phyloP scores from a whole-genome alignment of 2,797 vertebrate genomes.

The Okamejei kenojei region DNA sequence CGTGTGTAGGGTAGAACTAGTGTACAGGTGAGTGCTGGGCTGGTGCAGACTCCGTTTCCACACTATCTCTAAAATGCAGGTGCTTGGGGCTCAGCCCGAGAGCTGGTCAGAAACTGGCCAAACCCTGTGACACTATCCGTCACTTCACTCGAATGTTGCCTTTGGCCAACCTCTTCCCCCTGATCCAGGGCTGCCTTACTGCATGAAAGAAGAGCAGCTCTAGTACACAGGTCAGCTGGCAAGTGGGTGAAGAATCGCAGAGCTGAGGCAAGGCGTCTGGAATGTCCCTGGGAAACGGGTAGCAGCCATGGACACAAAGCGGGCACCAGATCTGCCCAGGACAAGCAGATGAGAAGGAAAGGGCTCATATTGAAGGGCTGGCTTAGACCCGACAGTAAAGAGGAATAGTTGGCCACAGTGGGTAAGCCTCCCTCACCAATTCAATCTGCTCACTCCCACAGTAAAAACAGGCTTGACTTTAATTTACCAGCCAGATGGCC shows the following conservation, averaged over 20 bases:
- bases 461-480: no score
- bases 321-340: neutral
- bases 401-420: neutral
- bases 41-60: no score
- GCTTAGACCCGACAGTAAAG: neutral
- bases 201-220: neutral
- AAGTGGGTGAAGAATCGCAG: neutral
- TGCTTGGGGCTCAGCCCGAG: neutral
- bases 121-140: neutral
- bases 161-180: neutral
- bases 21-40: no score
- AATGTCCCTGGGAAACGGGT: no score
- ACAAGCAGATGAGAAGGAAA: neutral
- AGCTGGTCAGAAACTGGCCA: neutral
- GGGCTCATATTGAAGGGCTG: neutral
- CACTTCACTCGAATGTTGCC: neutral
- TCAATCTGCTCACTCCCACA: neutral
- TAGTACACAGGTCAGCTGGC: neutral
- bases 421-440: neutral
- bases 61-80: no score
- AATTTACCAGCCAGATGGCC: no score
- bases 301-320: neutral
- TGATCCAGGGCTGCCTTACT: neutral
- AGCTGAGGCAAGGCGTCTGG: no score
- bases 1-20: no score